Evolutionary conservation across 92 coral and sea anemone genomes (phyloP), one percentile per base, ranked within the genome.

Genomic region (Phenganax subtilis): DNA sequence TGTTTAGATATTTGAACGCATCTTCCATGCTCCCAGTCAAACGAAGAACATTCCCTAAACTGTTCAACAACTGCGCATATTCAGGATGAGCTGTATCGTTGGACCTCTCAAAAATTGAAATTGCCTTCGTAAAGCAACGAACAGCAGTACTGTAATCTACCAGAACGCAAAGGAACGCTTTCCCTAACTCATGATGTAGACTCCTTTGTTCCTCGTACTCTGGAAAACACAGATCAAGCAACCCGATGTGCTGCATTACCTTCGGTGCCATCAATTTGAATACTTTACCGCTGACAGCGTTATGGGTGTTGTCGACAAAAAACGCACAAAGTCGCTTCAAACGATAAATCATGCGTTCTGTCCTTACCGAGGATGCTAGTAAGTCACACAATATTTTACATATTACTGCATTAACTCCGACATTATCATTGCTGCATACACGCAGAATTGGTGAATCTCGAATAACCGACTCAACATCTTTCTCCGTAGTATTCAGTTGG

Each of bases 1-100:
- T 78, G 27, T 11, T 61, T 2, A 78, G 72, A 44, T 78, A 78
- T 61, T 78, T 61, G 3, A 59, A 78, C 54, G 82, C 82, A n/a
- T 61, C 82, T 0, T 61, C 72, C 30, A 29, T 61, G 57, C 72
- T 78, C 47, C 82, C 82, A 0, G 82, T 78, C 53, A 78, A 52
- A 7, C 82, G 82, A 57, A 78, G 67, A 31, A 78, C 82, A 52
- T 78, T 78, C 7, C 82, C 82, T 28, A 78, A n/a, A 52, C 82
- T 78, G 82, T 54, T 15, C n/a, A 78, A 53, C 15, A 78, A 11
- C 30, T 54, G 71, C 57, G 82, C 82, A 20, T 78, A 78, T 52
- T 78, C 82, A 15, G 58, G 57, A 37, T 63, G 72, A 25, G 72
- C 14, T 27, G 31, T 62, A 10, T 78, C 82, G 47, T 78, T 62